Evolutionary conservation across 35 echinoderm and acorn worm genomes (phyloP).

Genomic region (Lytechinus pictus): DNA sequence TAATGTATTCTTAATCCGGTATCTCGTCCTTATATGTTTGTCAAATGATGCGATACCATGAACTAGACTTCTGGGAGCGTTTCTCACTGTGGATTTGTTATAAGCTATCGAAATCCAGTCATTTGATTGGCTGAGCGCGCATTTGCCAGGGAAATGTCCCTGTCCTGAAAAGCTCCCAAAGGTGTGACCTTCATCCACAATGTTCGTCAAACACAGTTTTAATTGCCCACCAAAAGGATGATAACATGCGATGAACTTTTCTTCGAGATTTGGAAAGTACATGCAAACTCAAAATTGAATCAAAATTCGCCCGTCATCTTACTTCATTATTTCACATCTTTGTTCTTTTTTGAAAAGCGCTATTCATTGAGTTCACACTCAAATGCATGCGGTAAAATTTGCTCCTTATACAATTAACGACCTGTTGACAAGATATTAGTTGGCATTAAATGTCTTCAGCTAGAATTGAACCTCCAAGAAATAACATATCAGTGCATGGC

Average conservation of each 20-base stretch:
- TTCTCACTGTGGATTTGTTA: too few species aligned
- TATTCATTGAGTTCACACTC: background rate
- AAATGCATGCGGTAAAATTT: too few species aligned
- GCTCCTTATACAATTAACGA: too few species aligned
- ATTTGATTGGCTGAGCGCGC: too few species aligned
- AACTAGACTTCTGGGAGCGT: background rate
- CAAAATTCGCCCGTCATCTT: background rate
- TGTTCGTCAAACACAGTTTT: background rate
- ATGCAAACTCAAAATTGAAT: background rate
- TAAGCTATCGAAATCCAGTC: too few species aligned
- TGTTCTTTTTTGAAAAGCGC: background rate
- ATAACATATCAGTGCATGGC: too few species aligned
- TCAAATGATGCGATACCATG: background rate
- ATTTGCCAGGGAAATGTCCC: too few species aligned
- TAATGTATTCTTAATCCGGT: constrained; percentile 3
- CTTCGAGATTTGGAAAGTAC: background rate
- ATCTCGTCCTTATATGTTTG: background rate
- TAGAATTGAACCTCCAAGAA: too few species aligned
- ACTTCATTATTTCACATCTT: background rate
- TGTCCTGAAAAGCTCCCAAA: too few species aligned
- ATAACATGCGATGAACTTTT: background rate
- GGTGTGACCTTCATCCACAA: background rate
- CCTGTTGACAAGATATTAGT: too few species aligned
- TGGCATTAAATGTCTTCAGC: too few species aligned
- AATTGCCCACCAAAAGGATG: background rate